Evolutionary conservation across 2,888 invertebrate species (phyloP), one percentile per base, ranked within the genome.

Genomic region (Bhutanitis thaidina): DNA sequence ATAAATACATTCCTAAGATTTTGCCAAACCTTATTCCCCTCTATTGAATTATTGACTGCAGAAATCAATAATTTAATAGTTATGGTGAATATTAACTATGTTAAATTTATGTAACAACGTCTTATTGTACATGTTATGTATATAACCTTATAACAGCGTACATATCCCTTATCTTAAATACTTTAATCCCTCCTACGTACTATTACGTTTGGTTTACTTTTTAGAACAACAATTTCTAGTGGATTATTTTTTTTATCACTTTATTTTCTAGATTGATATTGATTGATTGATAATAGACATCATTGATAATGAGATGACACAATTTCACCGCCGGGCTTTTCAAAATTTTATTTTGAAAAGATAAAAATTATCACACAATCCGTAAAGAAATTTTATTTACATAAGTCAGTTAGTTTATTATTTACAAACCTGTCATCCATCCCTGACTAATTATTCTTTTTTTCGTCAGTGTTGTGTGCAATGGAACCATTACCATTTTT

Each of bases 391-490:
- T 37, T 49, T 30, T 54, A 57, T 54, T 48, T 53, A 54, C 56
- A 56, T 29, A 29, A 25, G 8, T 14, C 12, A 38, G 29, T 13
- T 38, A 35, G 58, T 20, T 44, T 62, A 58, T 54, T 61, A 61
- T 27, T 57, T 54, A 54, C 47, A 50, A 20, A 41, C 15, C 5
- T 34, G 12, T 5, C 14, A 49, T 37, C 15, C 27, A 47, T 35
- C 7, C 14, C 29, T 46, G 50, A 32, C 55, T 62, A 67, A 32
- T 61, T 59, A 3, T 54, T 49, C 43, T 59, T 64, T 53, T 60
- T 63, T 20, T 56, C 54, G 16, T 47, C 53, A 27, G 52, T 47
- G 12, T 48, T 62, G n/a, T 10, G 1, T 38, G 36, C 37, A 10
- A 9, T 14, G 2, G 20, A 20, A n/a, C n/a, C 20, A 20, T 2